Base-by-base conservation (phyloP, 2,113 vertebrate genomes). In the Hepsetus odoe region DNA sequence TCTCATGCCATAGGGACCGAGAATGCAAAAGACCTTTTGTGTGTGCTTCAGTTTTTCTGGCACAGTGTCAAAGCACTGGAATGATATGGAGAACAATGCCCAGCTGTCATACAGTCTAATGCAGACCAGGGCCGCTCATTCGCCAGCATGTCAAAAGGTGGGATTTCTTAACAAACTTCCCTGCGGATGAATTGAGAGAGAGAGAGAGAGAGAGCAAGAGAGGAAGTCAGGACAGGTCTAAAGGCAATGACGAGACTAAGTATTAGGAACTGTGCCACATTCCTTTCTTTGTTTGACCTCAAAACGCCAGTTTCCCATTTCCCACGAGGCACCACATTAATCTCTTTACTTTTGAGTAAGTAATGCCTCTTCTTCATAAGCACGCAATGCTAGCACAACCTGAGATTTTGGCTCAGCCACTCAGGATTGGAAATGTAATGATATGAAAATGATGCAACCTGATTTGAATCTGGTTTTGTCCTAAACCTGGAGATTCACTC, bases 321-420 rank as follows among this genome's bases (percentile, higher is more conserved):
- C 90, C 87, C 89, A 90, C 87, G 88, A 87, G 85, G 89, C 86
- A 88, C 84, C 72, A 28, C 7, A 77, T 76, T 91, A 91, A 90
- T 91, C 89, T 87, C 85, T 84, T 74, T 79, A 91, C 55, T 61
- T 78, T 51, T 71, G 56, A 62, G 42, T 16, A 61, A 71, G 28
- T 12, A 32, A 53, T 42, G 55, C 51, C 26, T 68, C 62, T 40
- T 53, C 74, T 68, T 68, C 6, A 20, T 51, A 68, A 44, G 51
- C 55, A 77, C 40, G 51, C 40, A 68, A 55, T 68, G 74, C 62
- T n/a, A 33, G 35, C 55, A 18, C 18, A 59, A 55, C 33, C 53
- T 70, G 18, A 24, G 9, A 72, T 13, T 38, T 66, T 22, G 18
- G 22, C 64, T 35, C 22, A 8, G 22, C 24, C 32, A 24, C n/a